phyloP scores from a whole-genome alignment of 2,888 invertebrate genomes.

The Hirtodrosophila confusa region DNA sequence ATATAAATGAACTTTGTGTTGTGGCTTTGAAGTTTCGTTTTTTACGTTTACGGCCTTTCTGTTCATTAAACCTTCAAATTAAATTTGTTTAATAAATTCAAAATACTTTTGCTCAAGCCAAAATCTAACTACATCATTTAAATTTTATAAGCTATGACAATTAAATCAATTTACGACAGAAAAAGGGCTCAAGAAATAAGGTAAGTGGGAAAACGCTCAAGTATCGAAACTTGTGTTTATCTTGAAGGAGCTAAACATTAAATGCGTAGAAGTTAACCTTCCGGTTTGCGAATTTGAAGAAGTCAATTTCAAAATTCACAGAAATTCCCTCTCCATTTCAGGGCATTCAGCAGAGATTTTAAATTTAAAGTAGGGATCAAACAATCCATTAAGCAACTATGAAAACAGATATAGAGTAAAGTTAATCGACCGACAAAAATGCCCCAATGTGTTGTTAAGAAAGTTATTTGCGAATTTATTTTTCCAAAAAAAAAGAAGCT shows the following conservation, averaged over 20 bases:
- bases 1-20: not conserved
- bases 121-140: not conserved
- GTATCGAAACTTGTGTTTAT: not conserved
- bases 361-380: no score
- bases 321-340: no score
- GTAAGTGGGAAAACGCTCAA: not conserved
- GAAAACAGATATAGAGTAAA: no score
- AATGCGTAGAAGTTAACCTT: not conserved
- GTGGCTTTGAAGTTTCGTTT: conserved; percentile 3
- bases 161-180: conserved; percentile 20
- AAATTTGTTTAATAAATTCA: conserved; percentile 2
- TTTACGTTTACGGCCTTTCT: not conserved
- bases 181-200: conserved; percentile 25
- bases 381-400: no score
- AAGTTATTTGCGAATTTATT: no score
- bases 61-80: not conserved
- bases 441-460: no score
- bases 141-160: conserved; percentile 25
- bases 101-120: not conserved
- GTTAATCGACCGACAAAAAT: no score
- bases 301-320: no score
- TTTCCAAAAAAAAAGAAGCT: no score
- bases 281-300: not conserved
- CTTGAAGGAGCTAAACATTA: not conserved
- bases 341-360: no score